phyloP scores from a whole-genome alignment of 2,797 vertebrate genomes.

The Sphenopsis melanotis region DNA sequence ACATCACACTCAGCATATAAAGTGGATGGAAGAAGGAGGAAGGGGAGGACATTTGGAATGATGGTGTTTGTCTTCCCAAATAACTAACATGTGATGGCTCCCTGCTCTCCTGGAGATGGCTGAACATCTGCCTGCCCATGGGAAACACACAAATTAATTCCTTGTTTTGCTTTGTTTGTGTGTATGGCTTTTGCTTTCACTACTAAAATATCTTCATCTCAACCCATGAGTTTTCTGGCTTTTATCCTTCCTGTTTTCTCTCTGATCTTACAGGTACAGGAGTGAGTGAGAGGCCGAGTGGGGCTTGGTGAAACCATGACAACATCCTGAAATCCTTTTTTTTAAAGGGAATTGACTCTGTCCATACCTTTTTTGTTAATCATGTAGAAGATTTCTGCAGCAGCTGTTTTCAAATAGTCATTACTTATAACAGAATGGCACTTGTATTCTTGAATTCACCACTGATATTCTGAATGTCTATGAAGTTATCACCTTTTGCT shows the following conservation, averaged over 20 bases:
- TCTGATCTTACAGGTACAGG: too few relatives aligned
- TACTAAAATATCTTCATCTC: not conserved
- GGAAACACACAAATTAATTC: not conserved
- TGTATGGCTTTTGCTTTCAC: not conserved
- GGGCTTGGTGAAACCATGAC: not conserved
- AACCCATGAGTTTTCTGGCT: not conserved
- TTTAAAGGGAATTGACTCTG: not conserved
- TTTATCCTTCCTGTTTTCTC: not conserved
- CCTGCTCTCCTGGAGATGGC: not conserved
- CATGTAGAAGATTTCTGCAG: not conserved
- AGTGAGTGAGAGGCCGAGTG: rapidly evolving
- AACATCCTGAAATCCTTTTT: not conserved
- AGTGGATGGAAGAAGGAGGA: not conserved
- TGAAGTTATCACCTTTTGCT: not conserved
- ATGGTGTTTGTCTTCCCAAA: not conserved
- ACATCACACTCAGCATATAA: not conserved
- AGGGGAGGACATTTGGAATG: not conserved
- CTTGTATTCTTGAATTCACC: not conserved
- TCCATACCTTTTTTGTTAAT: not conserved
- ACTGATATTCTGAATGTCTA: not conserved
- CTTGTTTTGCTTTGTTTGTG: not conserved
- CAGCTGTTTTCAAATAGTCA: not conserved
- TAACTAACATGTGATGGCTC: not conserved
- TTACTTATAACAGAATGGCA: not conserved
- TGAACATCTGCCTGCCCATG: not conserved